A percentile compares a stretch with the other conserved stretches of the same genome.
Conservation (phyloP, 2,113 vertebrate species). For the Albula glossodonta region DNA sequence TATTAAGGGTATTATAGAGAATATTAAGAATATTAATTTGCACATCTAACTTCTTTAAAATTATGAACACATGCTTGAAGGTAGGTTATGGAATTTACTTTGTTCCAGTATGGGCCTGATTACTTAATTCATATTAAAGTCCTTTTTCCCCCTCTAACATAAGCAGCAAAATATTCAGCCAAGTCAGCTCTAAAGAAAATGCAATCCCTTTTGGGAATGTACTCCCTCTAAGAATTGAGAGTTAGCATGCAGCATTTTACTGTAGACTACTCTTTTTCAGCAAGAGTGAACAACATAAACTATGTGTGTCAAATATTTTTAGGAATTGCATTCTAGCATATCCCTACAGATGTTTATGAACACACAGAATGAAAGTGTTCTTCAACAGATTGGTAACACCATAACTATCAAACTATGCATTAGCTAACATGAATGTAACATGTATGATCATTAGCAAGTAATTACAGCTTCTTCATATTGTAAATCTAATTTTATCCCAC, state of each 20-base stretch:
- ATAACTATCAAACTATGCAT: constrained; percentile 32
- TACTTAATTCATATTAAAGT: too few relatives aligned
- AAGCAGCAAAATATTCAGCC: too few relatives aligned
- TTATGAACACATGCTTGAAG: too few relatives aligned
- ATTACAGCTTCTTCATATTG: not conserved
- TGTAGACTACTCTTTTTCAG: not conserved
- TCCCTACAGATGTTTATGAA: not conserved
- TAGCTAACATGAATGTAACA: not conserved
- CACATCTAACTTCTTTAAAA: too few relatives aligned
- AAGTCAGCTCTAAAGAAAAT: not conserved
- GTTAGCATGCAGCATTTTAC: not conserved
- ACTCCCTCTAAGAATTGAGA: too few relatives aligned
- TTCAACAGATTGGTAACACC: constrained; percentile 23
- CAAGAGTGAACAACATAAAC: not conserved
- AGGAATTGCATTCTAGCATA: not conserved
- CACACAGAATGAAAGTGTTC: not conserved
- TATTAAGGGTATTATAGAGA: too few relatives aligned
- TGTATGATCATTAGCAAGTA: not conserved
- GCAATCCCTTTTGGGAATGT: too few relatives aligned
- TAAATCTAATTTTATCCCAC: not conserved
- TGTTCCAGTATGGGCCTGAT: too few relatives aligned
- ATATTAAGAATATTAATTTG: too few relatives aligned
- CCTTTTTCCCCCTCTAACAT: too few relatives aligned
- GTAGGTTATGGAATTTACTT: too few relatives aligned
- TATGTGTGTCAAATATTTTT: not conserved